Conservation (phyloP, 2,797 vertebrate species). For the Sciurus carolinensis region DNA sequence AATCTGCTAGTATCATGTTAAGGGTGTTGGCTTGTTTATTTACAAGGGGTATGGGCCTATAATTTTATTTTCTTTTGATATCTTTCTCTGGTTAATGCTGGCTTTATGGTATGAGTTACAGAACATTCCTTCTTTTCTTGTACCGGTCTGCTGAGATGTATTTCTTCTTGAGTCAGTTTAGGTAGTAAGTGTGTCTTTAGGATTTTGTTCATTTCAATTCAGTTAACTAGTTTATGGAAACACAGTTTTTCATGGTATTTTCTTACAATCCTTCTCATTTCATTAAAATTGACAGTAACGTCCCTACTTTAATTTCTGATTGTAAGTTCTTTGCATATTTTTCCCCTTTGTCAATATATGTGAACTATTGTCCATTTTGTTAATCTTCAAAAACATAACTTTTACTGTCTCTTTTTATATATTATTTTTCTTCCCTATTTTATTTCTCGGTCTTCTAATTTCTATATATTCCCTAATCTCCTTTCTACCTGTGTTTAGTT, state of each 20-base stretch:
- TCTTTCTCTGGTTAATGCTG: too few species aligned
- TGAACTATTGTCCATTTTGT: background rate
- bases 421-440: background rate
- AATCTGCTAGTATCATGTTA: too few species aligned
- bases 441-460: background rate
- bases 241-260: background rate
- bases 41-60: too few species aligned
- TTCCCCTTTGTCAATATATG: background rate
- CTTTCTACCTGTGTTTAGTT: background rate
- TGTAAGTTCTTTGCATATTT: background rate
- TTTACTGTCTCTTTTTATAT: background rate
- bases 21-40: too few species aligned
- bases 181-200: background rate
- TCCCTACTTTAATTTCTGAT: background rate
- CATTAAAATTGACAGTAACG: background rate
- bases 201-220: background rate
- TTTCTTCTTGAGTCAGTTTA: background rate
- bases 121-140: too few species aligned
- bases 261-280: background rate
- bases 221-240: background rate
- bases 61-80: too few species aligned
- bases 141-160: background rate
- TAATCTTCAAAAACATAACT: background rate
- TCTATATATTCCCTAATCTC: too few species aligned
- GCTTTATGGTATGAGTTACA: too few species aligned